Percentiles rank a stretch among this genome's conserved stretches.
phyloP scores from a whole-genome alignment of 37 sponge, comb jelly and placozoan species.

The Trichoplax adhaerens region DNA sequence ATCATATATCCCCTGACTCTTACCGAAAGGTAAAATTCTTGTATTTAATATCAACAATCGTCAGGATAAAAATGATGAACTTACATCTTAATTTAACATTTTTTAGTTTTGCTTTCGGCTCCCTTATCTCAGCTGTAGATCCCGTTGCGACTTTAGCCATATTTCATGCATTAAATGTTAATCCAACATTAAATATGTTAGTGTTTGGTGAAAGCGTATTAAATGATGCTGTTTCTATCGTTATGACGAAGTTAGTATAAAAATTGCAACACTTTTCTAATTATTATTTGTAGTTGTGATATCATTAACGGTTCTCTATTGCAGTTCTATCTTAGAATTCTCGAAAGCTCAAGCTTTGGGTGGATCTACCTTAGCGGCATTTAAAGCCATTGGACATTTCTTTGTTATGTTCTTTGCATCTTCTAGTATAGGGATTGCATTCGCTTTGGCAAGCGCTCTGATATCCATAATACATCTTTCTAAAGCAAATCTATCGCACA shows the following conservation, averaged over 20 bases:
- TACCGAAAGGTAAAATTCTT: conserved; percentile 25
- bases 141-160: conserved; percentile 93
- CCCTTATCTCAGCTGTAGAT: conserved; percentile 89
- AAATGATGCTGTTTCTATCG: conserved; percentile 95
- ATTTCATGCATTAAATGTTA: conserved; percentile 82
- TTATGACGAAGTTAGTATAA: conserved; percentile 71
- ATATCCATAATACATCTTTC: conserved; percentile 10
- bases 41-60: not conserved
- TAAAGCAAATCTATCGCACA: too few species aligned
- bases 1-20: conserved; percentile 8
- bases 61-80: not conserved
- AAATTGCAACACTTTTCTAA: not conserved
- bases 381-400: conserved; percentile 48
- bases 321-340: conserved; percentile 27
- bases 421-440: conserved; percentile 51
- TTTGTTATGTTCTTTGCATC: conserved; percentile 66
- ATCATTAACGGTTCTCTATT: not conserved
- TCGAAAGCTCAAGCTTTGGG: conserved; percentile 1
- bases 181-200: conserved; percentile 84
- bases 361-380: conserved; percentile 5
- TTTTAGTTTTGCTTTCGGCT: conserved; percentile 79
- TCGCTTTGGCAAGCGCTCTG: conserved; percentile 67
- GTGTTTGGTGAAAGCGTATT: conserved; percentile 96
- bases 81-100: not conserved
- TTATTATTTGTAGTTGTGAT: not conserved